Conservation (phyloP, 2,888 invertebrate genomes). For the Eupeodes luniger region DNA sequence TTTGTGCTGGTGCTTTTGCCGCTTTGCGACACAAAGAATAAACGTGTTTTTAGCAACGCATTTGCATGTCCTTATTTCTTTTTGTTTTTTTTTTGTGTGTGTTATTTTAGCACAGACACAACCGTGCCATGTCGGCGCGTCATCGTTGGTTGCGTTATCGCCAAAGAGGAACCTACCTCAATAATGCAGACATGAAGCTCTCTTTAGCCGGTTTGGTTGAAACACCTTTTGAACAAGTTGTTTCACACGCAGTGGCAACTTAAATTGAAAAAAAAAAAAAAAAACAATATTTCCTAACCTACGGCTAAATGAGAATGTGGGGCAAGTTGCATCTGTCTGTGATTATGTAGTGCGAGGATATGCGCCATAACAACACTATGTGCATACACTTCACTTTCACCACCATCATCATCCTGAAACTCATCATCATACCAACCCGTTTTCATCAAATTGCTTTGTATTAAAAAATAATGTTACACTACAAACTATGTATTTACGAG, state of each 20-base stretch:
- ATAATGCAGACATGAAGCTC: slow-evolving; percentile 47
- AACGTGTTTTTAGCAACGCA: slow-evolving; percentile 56
- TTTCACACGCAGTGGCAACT: slow-evolving; percentile 36
- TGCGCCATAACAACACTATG: slow-evolving; percentile 7
- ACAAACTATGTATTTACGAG: not conserved
- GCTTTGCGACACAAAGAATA: slow-evolving; percentile 57
- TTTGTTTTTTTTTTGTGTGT: not conserved
- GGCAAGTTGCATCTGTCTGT: slow-evolving; percentile 66
- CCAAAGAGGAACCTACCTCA: slow-evolving; percentile 64
- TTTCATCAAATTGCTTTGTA: slow-evolving; percentile 20
- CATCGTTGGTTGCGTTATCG: not conserved
- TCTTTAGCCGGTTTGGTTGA: slow-evolving; percentile 33
- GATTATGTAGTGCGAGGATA: slow-evolving; percentile 45
- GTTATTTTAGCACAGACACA: slow-evolving; percentile 30
- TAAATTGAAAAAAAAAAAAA: not conserved
- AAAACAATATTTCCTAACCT: slow-evolving; percentile 23
- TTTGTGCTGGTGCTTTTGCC: slow-evolving; percentile 43
- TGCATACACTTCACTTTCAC: slow-evolving; percentile 59
- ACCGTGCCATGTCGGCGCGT: not conserved
- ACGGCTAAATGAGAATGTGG: slow-evolving; percentile 54
- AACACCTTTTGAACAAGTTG: slow-evolving; percentile 66
- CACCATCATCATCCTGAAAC: slow-evolving; percentile 2
- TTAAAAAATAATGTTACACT: not conserved
- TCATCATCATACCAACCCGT: not conserved
- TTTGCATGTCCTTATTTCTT: slow-evolving; percentile 68